Conservation (phyloP, 1,140 invertebrate genomes). For the Anthonomus grandis region DNA sequence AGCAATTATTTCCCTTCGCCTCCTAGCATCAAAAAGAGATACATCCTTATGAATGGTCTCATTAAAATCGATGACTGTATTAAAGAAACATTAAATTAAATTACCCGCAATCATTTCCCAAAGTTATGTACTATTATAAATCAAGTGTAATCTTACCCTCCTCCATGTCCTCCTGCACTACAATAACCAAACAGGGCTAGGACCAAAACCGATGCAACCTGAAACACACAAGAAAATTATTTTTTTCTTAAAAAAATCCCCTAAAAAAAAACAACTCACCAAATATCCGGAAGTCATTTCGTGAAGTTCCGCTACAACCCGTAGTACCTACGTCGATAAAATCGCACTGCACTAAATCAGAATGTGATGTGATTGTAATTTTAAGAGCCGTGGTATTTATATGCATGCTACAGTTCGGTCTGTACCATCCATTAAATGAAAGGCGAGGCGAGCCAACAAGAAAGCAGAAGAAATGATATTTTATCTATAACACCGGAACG, state of each 20-base stretch:
- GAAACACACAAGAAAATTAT: slow-evolving; percentile 8
- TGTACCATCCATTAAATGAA: slow-evolving; percentile 32
- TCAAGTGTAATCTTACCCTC: slow-evolving; percentile 22
- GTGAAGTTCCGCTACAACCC: slow-evolving; percentile 26
- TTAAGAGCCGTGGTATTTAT: slow-evolving; percentile 30
- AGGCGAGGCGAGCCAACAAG: slow-evolving; percentile 34
- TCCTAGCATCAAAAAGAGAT: no score
- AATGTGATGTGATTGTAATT: slow-evolving; percentile 33
- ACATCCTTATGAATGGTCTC: no score
- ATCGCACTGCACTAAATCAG: slow-evolving; percentile 37
- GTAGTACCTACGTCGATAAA: slow-evolving; percentile 17
- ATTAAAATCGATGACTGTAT: no score
- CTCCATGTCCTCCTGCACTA: slow-evolving; percentile 31
- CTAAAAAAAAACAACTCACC: slow-evolving; percentile 25
- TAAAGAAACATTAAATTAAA: no score
- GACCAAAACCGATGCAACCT: slow-evolving; percentile 39
- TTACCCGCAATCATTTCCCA: no score
- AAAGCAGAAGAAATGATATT: slow-evolving; percentile 43
- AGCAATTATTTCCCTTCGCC: no score
- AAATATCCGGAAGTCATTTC: slow-evolving; percentile 37
- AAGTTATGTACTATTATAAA: slow-evolving; percentile 1
- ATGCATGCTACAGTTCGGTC: slow-evolving; percentile 39
- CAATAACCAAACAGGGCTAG: slow-evolving; percentile 33
- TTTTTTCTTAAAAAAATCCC: not conserved
- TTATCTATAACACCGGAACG: slow-evolving; percentile 35